Evolutionary conservation across 2,113 vertebrate species (phyloP).

Genomic region (Pyxicephalus adspersus): DNA sequence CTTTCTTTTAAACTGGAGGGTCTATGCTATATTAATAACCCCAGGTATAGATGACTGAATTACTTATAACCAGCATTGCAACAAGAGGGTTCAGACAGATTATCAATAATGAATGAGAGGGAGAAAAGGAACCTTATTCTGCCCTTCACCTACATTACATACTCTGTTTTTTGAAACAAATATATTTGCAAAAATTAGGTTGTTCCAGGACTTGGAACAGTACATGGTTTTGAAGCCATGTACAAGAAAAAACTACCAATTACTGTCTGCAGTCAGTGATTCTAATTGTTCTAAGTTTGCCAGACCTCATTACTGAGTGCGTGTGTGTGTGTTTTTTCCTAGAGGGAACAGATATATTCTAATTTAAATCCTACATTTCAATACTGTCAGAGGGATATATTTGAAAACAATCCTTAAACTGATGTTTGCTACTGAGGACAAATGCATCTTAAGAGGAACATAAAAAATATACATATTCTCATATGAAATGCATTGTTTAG

Average conservation of each 20-base stretch:
- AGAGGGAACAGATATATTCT: slow-evolving; percentile 33
- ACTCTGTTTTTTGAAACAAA: slow-evolving; percentile 47
- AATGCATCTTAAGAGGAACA: background rate
- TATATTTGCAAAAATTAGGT: slow-evolving; percentile 51
- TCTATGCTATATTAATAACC: slow-evolving; percentile 13
- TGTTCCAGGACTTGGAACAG: slow-evolving; percentile 43
- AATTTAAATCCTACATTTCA: slow-evolving; percentile 33
- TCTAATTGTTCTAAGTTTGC: slow-evolving; percentile 38
- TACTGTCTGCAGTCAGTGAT: slow-evolving; percentile 45
- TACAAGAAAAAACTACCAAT: slow-evolving; percentile 36
- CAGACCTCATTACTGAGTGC: slow-evolving; percentile 46
- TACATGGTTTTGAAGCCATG: slow-evolving; percentile 20
- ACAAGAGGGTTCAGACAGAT: slow-evolving; percentile 23
- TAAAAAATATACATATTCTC: background rate
- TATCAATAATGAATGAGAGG: slow-evolving; percentile 50
- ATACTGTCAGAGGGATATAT: background rate
- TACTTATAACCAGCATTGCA: slow-evolving; percentile 4
- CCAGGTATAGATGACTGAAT: background rate
- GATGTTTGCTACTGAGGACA: background rate
- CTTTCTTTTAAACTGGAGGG: slow-evolving; percentile 1
- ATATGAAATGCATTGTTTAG: no score
- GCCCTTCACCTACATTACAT: slow-evolving; percentile 18
- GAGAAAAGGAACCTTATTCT: slow-evolving; percentile 16
- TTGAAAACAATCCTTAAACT: slow-evolving; percentile 22
- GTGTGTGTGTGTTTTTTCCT: slow-evolving; percentile 25